A percentile compares a stretch with the other conserved stretches of the same genome.
phyloP scores from a whole-genome alignment of 2,113 vertebrate genomes.

The Channa argus region DNA sequence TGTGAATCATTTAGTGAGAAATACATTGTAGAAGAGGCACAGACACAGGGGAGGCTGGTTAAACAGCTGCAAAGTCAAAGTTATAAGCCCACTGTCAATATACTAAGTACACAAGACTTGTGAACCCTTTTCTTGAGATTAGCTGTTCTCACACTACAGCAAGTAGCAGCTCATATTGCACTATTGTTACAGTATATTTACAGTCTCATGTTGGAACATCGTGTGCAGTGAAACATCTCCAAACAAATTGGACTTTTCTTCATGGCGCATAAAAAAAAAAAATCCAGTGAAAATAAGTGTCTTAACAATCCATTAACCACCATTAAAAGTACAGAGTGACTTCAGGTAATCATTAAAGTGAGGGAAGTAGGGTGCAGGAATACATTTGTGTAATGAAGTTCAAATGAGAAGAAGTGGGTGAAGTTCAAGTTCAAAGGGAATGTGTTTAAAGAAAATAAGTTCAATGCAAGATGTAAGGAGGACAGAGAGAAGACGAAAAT shows the following conservation, averaged over 20 bases:
- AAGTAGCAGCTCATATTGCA: not conserved
- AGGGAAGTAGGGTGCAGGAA: not conserved
- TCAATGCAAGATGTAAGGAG: not conserved
- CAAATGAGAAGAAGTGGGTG: not conserved
- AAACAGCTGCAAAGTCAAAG: slow-evolving; percentile 5
- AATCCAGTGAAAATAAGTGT: too few species aligned
- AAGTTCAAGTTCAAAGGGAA: not conserved
- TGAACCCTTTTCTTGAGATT: not conserved
- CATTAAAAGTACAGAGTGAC: slow-evolving; percentile 1
- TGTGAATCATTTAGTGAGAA: too few species aligned
- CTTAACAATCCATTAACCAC: not conserved
- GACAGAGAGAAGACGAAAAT: not conserved
- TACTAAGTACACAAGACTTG: not conserved
- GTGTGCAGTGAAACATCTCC: not conserved
- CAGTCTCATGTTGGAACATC: not conserved
- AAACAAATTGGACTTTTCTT: not conserved
- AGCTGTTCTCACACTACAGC: not conserved
- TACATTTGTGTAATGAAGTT: not conserved
- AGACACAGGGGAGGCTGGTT: not conserved
- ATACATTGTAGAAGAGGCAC: too few species aligned
- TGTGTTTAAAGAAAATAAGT: not conserved
- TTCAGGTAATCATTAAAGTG: slow-evolving; percentile 5
- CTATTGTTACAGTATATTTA: not conserved
- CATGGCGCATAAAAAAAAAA: too few species aligned
- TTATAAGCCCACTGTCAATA: not conserved